Conservation (phyloP, 2,113 vertebrate genomes). For the Onychostruthus taczanowskii region DNA sequence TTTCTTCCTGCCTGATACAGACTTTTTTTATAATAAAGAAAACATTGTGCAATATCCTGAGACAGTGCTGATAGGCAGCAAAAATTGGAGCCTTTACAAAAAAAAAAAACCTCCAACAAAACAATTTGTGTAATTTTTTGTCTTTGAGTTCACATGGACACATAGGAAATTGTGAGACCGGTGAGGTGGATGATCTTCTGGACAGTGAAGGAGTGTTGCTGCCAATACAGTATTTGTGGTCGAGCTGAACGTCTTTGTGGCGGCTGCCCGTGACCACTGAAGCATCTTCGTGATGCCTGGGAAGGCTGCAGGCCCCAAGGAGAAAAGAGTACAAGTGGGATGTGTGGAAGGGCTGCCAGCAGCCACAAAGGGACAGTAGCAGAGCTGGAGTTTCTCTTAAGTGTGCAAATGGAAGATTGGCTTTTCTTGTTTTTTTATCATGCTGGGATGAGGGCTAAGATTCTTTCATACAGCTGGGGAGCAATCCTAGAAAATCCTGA, state of each 20-base stretch:
- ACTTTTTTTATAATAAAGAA: conserved; percentile 76
- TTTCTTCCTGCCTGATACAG: conserved; percentile 63
- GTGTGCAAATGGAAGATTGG: not conserved
- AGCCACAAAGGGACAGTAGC: not conserved
- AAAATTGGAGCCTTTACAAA: conserved; percentile 45
- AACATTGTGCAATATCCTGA: conserved; percentile 77
- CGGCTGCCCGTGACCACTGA: not conserved
- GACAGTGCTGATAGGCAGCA: conserved; percentile 55
- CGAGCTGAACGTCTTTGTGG: not conserved
- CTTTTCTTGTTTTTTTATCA: not conserved
- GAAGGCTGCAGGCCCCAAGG: not conserved
- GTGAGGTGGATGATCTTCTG: not conserved
- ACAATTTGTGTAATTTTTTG: conserved; percentile 24
- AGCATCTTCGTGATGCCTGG: not conserved
- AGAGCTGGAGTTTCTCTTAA: not conserved
- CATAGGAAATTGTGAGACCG: not conserved
- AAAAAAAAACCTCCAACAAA: not conserved
- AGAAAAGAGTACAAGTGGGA: not conserved
- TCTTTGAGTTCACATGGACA: not conserved
- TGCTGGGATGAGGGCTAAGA: not conserved
- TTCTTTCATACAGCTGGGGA: not conserved
- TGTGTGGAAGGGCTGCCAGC: not conserved
- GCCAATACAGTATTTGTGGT: not conserved
- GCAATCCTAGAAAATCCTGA: not conserved
- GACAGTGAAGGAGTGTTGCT: not conserved